Evolutionary conservation across 2,888 invertebrate species (phyloP).

Genomic region (Stratiomys singularior): DNA sequence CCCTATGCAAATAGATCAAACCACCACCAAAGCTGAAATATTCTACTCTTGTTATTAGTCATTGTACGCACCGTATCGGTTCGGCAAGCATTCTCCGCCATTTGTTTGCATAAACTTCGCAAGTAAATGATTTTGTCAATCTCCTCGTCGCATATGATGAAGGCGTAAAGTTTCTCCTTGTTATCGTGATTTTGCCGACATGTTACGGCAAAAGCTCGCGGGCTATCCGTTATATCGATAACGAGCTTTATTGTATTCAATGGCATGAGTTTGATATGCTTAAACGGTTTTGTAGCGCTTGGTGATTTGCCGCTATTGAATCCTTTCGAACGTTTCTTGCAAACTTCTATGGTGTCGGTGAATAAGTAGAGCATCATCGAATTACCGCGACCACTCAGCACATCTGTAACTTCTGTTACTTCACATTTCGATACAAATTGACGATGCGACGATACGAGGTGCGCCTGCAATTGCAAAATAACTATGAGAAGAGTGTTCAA

Average conservation of each 20-base stretch:
- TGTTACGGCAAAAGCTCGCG: slow-evolving; percentile 89
- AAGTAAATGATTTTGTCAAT: slow-evolving; percentile 85
- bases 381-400: slow-evolving; percentile 86
- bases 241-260: slow-evolving; percentile 90
- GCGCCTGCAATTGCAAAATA: slow-evolving; percentile 71
- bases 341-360: slow-evolving; percentile 93
- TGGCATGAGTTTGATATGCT: slow-evolving; percentile 90
- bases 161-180: slow-evolving; percentile 89
- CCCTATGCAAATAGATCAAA: background rate
- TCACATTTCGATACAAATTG: slow-evolving; percentile 89
- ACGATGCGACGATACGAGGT: slow-evolving; percentile 92
- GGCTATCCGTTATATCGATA: slow-evolving; percentile 89
- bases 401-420: slow-evolving; percentile 86
- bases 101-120: slow-evolving; percentile 84
- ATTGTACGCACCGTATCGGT: slow-evolving; percentile 83
- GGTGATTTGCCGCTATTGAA: slow-evolving; percentile 78
- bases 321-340: slow-evolving; percentile 83
- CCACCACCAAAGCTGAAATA: background rate
- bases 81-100: slow-evolving; percentile 92
- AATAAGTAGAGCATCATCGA: slow-evolving; percentile 91
- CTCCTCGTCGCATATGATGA: slow-evolving; percentile 85
- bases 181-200: slow-evolving; percentile 86
- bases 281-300: slow-evolving; percentile 83
- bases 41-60: too few relatives aligned
- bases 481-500: too few relatives aligned